These are phyloP conservation scores for Eulacestoma nigropectus DNA, from an alignment of 2,113 vertebrate species.

Conservation along the genomic window DNA sequence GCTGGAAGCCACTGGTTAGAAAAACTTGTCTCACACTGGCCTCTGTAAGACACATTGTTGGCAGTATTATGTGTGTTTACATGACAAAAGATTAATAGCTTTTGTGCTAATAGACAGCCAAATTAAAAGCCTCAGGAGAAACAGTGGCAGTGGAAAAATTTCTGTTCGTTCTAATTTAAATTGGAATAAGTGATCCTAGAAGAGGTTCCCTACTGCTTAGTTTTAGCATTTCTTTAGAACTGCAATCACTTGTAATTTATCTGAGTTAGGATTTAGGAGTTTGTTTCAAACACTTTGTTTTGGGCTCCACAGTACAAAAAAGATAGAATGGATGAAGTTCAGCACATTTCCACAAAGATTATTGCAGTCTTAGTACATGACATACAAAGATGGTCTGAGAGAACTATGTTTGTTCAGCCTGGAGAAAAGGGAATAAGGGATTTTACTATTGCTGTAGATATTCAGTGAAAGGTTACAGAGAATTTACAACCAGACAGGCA, in stretches of 20 bases:
- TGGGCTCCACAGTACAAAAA: neutral
- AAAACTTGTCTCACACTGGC: neutral
- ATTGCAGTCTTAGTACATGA: neutral
- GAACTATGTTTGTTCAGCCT: neutral
- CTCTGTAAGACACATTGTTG: neutral
- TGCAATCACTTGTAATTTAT: neutral
- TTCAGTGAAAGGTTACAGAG: neutral
- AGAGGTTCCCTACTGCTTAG: neutral
- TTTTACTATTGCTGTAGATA: neutral
- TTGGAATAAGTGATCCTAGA: neutral
- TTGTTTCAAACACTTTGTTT: neutral
- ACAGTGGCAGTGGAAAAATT: neutral
- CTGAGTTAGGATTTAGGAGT: neutral
- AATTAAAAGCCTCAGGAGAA: neutral
- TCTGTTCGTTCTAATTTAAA: neutral
- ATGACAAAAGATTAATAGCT: neutral
- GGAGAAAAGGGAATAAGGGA: neutral
- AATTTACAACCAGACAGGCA: neutral
- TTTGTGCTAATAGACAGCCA: neutral
- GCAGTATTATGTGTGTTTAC: neutral
- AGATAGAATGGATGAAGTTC: neutral
- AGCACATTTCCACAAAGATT: neutral
- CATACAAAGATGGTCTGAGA: neutral
- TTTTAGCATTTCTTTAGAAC: neutral
- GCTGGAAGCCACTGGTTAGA: neutral